Base-by-base conservation (phyloP, 2,113 vertebrate species). In the Phocoena phocoena region DNA sequence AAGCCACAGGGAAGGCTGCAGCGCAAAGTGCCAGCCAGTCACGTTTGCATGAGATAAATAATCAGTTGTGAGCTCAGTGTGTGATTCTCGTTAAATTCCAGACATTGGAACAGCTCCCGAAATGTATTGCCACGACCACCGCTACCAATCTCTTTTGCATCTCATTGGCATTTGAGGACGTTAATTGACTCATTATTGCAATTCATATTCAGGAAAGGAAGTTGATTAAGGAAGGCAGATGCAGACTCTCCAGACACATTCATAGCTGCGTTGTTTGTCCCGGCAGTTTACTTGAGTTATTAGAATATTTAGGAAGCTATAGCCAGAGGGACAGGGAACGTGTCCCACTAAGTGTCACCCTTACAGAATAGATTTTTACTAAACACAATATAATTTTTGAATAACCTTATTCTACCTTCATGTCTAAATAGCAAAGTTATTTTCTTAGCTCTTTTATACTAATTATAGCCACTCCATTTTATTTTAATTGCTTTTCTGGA, bases 111-210 rank as follows among this genome's bases (percentile, higher is more conserved):
- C 96, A 58, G 98, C 98, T 99, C 98, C 98, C 60, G 28, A 98
- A 98, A 95, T 18, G 36, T 97, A 88, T 96, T 95, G 96, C 98
- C 97, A 83, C 96, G 95, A 97, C 97, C 98, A 97, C 98, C 83
- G 93, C 96, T 62, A 97, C 98, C 98, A 97, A 97, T 98, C 98
- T 98, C 97, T 98, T 98, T 97, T 98, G 98, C 99, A 99, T 99
- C 99, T 99, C 99, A 98, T 98, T 99, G 98, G 98, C 98, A 99
- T 99, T 99, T 99, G 98, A 99, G 99, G 98, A 99, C 99, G 97
- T 99, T 99, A 99, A 99, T 99, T 99, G 99, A 99, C 99, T 99
- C 99, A 99, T 99, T 99, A 99, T 99, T 99, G 98, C 98, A 98
- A 99, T 99, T 99, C 98, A 98, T 98, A 99, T 99, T 98, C 98